These are phyloP conservation scores for Eupristina koningsbergeri DNA, from an alignment of 1,140 invertebrate species.

Conservation along the genomic window DNA sequence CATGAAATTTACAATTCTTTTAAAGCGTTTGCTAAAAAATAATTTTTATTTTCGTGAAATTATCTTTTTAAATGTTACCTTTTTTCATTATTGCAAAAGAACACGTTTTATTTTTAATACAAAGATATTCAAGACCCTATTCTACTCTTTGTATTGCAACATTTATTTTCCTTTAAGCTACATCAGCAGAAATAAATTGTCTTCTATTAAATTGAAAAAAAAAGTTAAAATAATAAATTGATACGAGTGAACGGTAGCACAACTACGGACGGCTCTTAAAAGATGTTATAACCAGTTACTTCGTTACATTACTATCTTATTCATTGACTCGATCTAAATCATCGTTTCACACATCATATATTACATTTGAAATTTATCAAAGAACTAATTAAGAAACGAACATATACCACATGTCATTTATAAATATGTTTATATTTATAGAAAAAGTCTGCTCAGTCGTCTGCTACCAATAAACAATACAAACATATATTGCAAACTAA, in stretches of 20 bases:
- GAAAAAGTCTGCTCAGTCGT: too few species aligned
- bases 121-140: not conserved
- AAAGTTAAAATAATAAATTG: not conserved
- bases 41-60: too few species aligned
- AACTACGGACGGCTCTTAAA: not conserved
- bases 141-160: not conserved
- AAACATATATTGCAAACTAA: not conserved
- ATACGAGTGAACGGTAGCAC: constrained; percentile 7
- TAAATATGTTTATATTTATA: too few species aligned
- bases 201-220: constrained; percentile 10
- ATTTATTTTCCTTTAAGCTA: not conserved
- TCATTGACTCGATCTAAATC: not conserved
- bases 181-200: constrained; percentile 1
- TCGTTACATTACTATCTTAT: not conserved
- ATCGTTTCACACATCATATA: not conserved
- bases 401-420: too few species aligned
- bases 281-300: not conserved
- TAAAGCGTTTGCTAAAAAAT: too few species aligned
- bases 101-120: constrained; percentile 1
- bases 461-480: too few species aligned
- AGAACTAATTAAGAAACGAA: not conserved
- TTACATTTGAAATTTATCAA: not conserved
- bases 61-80: too few species aligned
- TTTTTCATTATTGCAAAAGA: constrained; percentile 17
- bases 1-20: too few species aligned